Conservation (phyloP, 2,888 invertebrate species). For the Aspidiotus destructor region DNA sequence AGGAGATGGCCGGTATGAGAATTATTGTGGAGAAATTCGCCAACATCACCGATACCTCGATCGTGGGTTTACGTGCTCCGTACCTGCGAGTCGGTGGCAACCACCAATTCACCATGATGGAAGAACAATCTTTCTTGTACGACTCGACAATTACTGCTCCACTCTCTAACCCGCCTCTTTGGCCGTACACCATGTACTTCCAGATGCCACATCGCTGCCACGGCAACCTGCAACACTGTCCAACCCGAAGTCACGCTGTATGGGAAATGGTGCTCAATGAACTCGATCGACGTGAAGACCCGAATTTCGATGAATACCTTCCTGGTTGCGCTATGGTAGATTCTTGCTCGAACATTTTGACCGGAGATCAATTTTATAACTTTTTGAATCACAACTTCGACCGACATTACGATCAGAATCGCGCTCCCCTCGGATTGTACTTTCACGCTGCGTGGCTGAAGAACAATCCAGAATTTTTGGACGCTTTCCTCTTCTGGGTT, state of each 20-base stretch:
- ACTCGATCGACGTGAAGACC: conserved; percentile 82
- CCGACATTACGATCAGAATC: conserved; percentile 80
- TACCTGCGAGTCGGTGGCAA: conserved; percentile 87
- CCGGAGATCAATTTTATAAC: conserved; percentile 87
- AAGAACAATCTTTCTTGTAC: conserved; percentile 87
- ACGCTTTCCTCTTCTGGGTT: conserved; percentile 87
- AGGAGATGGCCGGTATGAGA: conserved; percentile 90
- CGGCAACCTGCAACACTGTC: conserved; percentile 82
- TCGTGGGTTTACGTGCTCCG: conserved; percentile 82
- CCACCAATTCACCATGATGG: conserved; percentile 96
- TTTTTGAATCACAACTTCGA: conserved; percentile 90
- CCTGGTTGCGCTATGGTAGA: conserved; percentile 92
- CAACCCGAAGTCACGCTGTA: conserved; percentile 82
- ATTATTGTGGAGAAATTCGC: conserved; percentile 82
- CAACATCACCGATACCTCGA: conserved; percentile 80
- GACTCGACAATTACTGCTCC: conserved; percentile 92
- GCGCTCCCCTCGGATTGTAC: conserved; percentile 78
- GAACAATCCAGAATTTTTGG: conserved; percentile 83
- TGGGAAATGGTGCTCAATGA: conserved; percentile 97
- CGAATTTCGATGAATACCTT: conserved; percentile 75
- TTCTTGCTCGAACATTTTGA: conserved; percentile 84
- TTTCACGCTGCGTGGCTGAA: conserved; percentile 91
- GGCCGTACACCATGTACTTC: conserved; percentile 99
- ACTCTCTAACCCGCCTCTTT: conserved; percentile 79
- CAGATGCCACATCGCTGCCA: conserved; percentile 90